Base-by-base conservation (phyloP, 1,140 invertebrate genomes). In the Trypoxylus dichotomus region DNA sequence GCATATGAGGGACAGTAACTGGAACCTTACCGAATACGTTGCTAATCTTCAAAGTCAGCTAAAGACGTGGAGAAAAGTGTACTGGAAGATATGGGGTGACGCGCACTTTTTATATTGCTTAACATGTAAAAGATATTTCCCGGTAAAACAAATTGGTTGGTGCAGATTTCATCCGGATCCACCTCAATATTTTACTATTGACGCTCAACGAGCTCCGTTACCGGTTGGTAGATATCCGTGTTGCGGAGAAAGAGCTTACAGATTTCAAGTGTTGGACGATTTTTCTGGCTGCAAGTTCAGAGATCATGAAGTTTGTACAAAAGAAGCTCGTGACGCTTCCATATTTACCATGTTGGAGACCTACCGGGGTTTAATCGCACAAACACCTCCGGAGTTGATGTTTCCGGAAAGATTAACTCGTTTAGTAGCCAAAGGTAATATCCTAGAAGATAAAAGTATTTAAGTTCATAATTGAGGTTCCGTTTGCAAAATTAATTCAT, bases 71-170 rank as follows among this genome's bases (percentile, higher is more conserved):
- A 88, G 95, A 0, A 93, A 93, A 83, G 95, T 97, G 0, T 98
- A 97, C 86, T 98, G 96, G 96, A 90, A 93, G 74, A 86, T 98
- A 11, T 98, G 96, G 96, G 94, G 94, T 0, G 91, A 95, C 82
- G 93, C 93, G 79, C 94, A 96, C 86, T 95, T 94, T 86, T 85
- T 96, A 8, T 91, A 90, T 75, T 96, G 95, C 81, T 89, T 89
- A 41, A 89, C 90, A 0, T 96, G 95, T 81, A 91, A 93, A 80
- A 90, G 88, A 21, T 92, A 92, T 83, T 96, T 95, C 84, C 91
- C 94, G 0, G 90, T 91, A 0, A 91, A 91, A 83, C 92, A 94
- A 87, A 92, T 93, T 88, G 89, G 91, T 76, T 94, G 93, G 92
- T 96, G 95, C 81, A 90, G 91, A 41, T 94, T 92, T 85, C 95